Base-by-base conservation (phyloP, 2,113 vertebrate species). In the Gnathonemus longibarbis region DNA sequence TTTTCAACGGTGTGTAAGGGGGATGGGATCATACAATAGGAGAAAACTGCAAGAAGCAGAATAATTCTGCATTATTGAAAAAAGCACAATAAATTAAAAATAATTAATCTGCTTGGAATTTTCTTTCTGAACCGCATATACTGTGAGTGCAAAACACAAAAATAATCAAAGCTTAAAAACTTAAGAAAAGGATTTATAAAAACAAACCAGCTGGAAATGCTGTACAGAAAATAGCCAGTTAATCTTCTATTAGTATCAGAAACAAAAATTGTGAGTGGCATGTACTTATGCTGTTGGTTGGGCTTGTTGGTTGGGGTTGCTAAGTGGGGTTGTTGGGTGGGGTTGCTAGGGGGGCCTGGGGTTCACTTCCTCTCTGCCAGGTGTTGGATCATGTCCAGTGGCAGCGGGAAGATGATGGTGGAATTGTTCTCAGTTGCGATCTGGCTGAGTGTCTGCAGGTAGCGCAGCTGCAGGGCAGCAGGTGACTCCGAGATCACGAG, bases 371-470 rank as follows among this genome's bases (percentile, higher is more conserved):
- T 91, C 5, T 91, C 88, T 88, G 94, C 88, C 5, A 96, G 95
- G 66, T 62, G 89, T 66, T 96, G 96, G 3, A 98, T 84, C 0
- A 98, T 46, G 70, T 97, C 96, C 74, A 98, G 94, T 45, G 98
- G 98, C 91, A 98, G 90, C 46, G 97, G 97, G 91, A 99, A 98
- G 91, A 98, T 84, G 31, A 98, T 97, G 89, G 97, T 98, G 89
- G 97, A 99, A 93, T 97, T 98, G 93, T 96, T 97, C 94, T 97
- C 95, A 0, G 95, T 93, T 85, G 98, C 97, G 3, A 98, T 95
- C 1, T 93, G 93, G 93, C 90, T 94, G 58, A 98, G 94, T 0
- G 96, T 97, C 93, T 98, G 97, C 90, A 98, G 95, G 95, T 97
- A 98, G 83, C 94, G 92, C 89, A 98, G 95, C 53, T 97, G 97